phyloP scores from a whole-genome alignment of 2,113 vertebrate genomes.

The Formicarius rufipectus region DNA sequence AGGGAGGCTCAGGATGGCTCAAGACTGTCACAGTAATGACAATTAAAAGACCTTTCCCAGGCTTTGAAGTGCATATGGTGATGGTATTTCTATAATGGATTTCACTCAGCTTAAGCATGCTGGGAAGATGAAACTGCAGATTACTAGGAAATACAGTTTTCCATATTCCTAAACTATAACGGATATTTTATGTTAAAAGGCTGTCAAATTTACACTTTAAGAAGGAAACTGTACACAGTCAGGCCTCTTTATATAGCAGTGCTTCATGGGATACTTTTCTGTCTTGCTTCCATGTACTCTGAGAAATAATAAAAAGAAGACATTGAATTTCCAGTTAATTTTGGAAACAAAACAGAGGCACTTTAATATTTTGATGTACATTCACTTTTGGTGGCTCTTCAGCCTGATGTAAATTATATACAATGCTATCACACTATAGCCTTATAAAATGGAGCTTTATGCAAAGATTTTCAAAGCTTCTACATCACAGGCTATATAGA shows the following conservation, averaged over 20 bases:
- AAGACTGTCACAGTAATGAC: background rate
- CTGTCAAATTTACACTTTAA: background rate
- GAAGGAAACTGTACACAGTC: background rate
- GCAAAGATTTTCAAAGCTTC: constrained; percentile 36
- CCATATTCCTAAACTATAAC: background rate
- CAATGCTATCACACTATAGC: background rate
- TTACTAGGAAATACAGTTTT: background rate
- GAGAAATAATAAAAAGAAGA: background rate
- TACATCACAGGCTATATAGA: background rate
- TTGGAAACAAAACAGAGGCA: background rate
- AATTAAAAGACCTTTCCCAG: background rate
- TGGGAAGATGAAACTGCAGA: background rate
- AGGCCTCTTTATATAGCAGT: background rate
- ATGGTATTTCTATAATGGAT: background rate
- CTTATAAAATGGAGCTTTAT: background rate
- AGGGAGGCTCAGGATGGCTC: background rate
- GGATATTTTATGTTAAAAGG: background rate
- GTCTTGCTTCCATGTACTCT: background rate
- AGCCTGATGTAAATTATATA: background rate
- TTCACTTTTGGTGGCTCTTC: background rate
- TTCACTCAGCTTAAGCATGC: background rate
- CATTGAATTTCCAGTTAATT: background rate
- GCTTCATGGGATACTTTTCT: background rate
- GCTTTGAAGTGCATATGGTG: background rate
- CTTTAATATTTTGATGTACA: background rate